Evolutionary conservation across 1,140 invertebrate genomes (phyloP).

Genomic region (Mesaphorura yosii): DNA sequence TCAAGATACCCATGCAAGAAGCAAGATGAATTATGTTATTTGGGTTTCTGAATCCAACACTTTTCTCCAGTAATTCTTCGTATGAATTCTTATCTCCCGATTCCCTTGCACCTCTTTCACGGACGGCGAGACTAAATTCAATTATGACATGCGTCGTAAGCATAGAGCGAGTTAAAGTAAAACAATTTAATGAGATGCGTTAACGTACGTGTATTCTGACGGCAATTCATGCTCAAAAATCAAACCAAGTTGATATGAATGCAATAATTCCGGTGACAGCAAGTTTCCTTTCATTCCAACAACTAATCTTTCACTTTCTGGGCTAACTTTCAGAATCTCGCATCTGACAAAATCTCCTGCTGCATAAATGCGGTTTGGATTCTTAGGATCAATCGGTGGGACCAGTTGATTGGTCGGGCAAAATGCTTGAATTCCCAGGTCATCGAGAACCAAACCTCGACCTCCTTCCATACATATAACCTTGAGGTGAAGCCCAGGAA

Average conservation of each 20-base stretch:
- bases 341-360: slow-evolving; percentile 61
- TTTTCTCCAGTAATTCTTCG: slow-evolving; percentile 70
- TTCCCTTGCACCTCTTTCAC: slow-evolving; percentile 32
- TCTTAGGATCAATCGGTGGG: slow-evolving; percentile 33
- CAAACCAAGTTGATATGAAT: slow-evolving; percentile 51
- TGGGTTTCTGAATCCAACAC: slow-evolving; percentile 77
- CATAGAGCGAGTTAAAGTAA: not conserved
- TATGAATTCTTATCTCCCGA: slow-evolving; percentile 47
- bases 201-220: slow-evolving; percentile 69
- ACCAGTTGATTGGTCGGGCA: slow-evolving; percentile 24
- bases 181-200: not conserved
- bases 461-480: slow-evolving; percentile 68
- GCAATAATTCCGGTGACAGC: slow-evolving; percentile 47
- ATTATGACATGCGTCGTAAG: not conserved
- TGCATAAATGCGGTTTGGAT: slow-evolving; percentile 16
- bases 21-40: slow-evolving; percentile 70
- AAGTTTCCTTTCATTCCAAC: slow-evolving; percentile 69
- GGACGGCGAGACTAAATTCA: slow-evolving; percentile 5
- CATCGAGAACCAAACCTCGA: slow-evolving; percentile 61
- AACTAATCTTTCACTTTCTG: slow-evolving; percentile 73
- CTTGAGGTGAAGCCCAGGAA: slow-evolving; percentile 62
- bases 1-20: slow-evolving; percentile 55
- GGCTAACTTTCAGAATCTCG: slow-evolving; percentile 72
- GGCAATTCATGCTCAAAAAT: slow-evolving; percentile 74
- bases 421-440: slow-evolving; percentile 65